These are phyloP conservation scores for Batillaria attramentaria DNA, from an alignment of 1,140 invertebrate genomes.

Conservation along the genomic window DNA sequence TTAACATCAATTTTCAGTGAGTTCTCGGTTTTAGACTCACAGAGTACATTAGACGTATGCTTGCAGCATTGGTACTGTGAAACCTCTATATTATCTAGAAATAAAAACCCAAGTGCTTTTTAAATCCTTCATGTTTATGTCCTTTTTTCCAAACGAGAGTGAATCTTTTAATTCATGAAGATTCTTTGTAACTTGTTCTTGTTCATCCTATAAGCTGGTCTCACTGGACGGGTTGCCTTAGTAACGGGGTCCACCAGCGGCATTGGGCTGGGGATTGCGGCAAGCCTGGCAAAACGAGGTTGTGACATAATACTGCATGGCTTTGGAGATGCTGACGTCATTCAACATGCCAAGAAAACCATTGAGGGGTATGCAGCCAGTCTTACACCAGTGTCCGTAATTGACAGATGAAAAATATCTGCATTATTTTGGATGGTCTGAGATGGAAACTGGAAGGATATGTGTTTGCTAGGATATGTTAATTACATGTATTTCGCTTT, in stretches of 20 bases:
- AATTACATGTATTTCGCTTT: too few relatives aligned
- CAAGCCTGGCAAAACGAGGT: slow-evolving; percentile 59
- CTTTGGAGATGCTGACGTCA: slow-evolving; percentile 48
- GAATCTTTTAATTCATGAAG: too few relatives aligned
- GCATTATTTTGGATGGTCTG: not conserved
- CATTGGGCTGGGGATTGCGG: slow-evolving; percentile 68
- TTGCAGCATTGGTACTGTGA: too few relatives aligned
- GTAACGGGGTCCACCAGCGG: slow-evolving; percentile 70
- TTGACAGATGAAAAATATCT: not conserved
- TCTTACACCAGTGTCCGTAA: not conserved
- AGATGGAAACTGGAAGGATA: not conserved
- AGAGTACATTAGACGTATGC: too few relatives aligned
- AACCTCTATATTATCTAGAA: too few relatives aligned
- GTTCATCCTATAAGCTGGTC: too few relatives aligned
- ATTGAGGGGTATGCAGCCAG: slow-evolving; percentile 16
- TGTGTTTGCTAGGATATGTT: not conserved
- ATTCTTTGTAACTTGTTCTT: too few relatives aligned
- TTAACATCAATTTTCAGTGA: too few relatives aligned
- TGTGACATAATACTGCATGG: slow-evolving; percentile 66
- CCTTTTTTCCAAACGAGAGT: too few relatives aligned
- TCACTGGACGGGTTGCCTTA: slow-evolving; percentile 57
- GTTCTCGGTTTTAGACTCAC: too few relatives aligned
- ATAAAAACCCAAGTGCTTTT: too few relatives aligned
- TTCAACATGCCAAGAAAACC: slow-evolving; percentile 6
- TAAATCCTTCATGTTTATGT: too few relatives aligned